These are phyloP conservation scores for Drosophila kanekoi DNA, from an alignment of 2,888 invertebrate genomes.

Conservation along the genomic window DNA sequence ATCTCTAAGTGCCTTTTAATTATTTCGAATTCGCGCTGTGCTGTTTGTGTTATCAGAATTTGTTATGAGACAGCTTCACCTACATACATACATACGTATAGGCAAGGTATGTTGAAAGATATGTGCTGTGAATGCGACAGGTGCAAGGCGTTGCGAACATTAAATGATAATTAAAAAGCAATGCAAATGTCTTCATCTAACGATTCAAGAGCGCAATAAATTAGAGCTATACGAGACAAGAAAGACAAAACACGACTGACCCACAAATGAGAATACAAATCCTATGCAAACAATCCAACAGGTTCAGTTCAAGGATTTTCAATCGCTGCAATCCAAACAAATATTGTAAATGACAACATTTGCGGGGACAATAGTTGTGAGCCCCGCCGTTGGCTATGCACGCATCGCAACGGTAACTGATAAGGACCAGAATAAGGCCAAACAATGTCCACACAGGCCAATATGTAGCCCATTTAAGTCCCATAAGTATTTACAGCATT, in stretches of 20 bases:
- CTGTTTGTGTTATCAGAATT: slow-evolving; percentile 47
- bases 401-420: slow-evolving; percentile 33
- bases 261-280: background rate
- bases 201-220: background rate
- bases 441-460: slow-evolving; percentile 19
- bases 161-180: slow-evolving; percentile 61
- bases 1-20: slow-evolving; percentile 61
- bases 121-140: slow-evolving; percentile 35
- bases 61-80: slow-evolving; percentile 25
- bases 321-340: slow-evolving; percentile 25
- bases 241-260: background rate
- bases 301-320: background rate
- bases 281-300: slow-evolving; percentile 23
- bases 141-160: slow-evolving; percentile 32
- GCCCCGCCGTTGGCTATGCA: slow-evolving; percentile 13
- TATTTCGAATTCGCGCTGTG: slow-evolving; percentile 32
- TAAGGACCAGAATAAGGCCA: slow-evolving; percentile 26
- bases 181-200: slow-evolving; percentile 4
- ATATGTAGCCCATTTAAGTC: background rate
- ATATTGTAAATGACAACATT: slow-evolving; percentile 27
- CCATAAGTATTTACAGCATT: slow-evolving; percentile 55
- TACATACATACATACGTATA: background rate
- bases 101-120: background rate
- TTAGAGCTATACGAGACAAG: background rate
- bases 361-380: slow-evolving; percentile 13